phyloP scores from a whole-genome alignment of 2,797 vertebrate species.

The Phalloptychus januarius region DNA sequence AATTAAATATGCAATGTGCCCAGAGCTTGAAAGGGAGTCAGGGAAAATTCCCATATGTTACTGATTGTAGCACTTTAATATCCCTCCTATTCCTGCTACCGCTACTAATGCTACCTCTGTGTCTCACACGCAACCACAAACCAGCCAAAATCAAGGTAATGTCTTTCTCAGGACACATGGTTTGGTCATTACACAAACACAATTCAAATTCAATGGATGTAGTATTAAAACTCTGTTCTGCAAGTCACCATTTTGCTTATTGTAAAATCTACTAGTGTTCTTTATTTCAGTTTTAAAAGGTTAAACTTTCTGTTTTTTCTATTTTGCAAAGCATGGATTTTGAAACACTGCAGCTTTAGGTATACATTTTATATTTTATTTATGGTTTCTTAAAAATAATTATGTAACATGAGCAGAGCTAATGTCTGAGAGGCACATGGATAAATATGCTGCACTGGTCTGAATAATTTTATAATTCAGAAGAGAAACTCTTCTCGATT shows the following conservation, averaged over 20 bases:
- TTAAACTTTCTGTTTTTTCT: neutral
- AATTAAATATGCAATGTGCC: constrained; percentile 55
- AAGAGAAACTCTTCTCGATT: neutral
- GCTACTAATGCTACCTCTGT: neutral
- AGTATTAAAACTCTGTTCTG: neutral
- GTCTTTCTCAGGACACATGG: neutral
- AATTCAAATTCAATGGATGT: neutral
- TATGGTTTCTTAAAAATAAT: neutral
- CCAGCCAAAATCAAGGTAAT: constrained; percentile 3
- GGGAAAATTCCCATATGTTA: constrained; percentile 27
- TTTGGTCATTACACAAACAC: neutral
- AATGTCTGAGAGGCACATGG: neutral
- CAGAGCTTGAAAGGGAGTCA: constrained; percentile 14
- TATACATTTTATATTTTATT: neutral
- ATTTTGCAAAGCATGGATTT: neutral
- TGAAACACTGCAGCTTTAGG: neutral
- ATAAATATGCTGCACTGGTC: neutral
- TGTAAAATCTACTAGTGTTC: neutral
- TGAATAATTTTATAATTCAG: neutral
- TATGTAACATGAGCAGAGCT: neutral
- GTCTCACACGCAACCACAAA: constrained; percentile 21
- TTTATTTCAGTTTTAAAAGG: neutral
- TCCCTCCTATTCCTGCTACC: neutral
- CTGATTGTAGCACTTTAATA: constrained; percentile 35
- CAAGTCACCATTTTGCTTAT: neutral